Conservation (phyloP, 92 coral and sea anemone species). For the Nematostella vectensis region DNA sequence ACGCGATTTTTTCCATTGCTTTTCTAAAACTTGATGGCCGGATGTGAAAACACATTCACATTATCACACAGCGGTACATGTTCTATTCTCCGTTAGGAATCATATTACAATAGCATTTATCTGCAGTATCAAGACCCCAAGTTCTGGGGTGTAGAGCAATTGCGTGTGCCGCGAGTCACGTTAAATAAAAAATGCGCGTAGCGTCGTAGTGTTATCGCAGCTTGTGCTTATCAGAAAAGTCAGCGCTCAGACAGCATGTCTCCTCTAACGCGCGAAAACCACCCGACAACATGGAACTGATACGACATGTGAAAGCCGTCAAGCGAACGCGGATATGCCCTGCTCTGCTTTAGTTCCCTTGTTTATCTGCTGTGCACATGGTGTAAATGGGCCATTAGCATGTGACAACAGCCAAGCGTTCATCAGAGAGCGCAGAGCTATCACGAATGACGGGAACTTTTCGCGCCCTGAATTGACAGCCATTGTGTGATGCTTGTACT, state of each 20-base stretch:
- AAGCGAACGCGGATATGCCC: not conserved
- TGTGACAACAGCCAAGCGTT: not conserved
- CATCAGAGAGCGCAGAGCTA: not conserved
- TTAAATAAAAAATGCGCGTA: too few species aligned
- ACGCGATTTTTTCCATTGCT: too few species aligned
- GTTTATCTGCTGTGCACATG: not conserved
- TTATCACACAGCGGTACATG: too few species aligned
- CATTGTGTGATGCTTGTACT: too few species aligned
- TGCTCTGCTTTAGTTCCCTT: not conserved
- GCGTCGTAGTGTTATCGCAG: conserved; percentile 26
- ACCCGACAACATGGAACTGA: not conserved
- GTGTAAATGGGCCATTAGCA: not conserved
- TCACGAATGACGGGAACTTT: not conserved
- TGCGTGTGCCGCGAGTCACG: too few species aligned
- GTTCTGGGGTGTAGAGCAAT: too few species aligned
- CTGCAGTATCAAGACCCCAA: too few species aligned
- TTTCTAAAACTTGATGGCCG: too few species aligned
- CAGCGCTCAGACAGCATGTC: conserved; percentile 1
- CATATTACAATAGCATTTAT: too few species aligned
- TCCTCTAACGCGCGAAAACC: conserved; percentile 2
- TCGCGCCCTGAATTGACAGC: too few species aligned
- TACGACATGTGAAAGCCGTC: conserved; percentile 14
- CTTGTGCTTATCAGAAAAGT: conserved; percentile 5
- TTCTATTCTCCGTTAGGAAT: too few species aligned
- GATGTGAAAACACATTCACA: too few species aligned